Evolutionary conservation across 1,140 invertebrate genomes (phyloP).

Genomic region (Piezodorus guildinii): DNA sequence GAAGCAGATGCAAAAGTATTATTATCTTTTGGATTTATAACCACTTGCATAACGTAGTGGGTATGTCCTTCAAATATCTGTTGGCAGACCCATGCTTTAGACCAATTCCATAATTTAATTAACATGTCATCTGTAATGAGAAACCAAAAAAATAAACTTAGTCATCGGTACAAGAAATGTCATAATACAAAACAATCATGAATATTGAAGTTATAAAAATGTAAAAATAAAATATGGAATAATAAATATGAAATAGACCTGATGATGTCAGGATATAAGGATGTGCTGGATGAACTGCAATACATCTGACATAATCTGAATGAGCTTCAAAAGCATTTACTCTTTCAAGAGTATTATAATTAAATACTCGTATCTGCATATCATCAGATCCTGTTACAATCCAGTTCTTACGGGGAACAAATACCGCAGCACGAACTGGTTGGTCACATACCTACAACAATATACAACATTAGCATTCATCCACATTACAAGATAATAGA

Average conservation of each 20-base stretch:
- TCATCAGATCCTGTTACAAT: conserved; percentile 95
- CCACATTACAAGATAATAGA: too few species aligned
- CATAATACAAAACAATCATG: background rate
- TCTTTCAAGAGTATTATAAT: conserved; percentile 96
- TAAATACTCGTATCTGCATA: conserved; percentile 90
- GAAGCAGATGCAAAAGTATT: conserved; percentile 99
- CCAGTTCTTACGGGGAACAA: conserved; percentile 97
- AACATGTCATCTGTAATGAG: conserved; percentile 84
- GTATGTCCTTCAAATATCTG: conserved; percentile 97
- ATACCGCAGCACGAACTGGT: conserved; percentile 89
- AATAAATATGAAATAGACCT: conserved; percentile 48
- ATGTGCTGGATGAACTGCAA: conserved; percentile 94
- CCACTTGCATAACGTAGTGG: conserved; percentile 99
- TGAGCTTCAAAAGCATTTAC: conserved; percentile 96
- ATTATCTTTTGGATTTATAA: conserved; percentile 99
- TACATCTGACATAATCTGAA: conserved; percentile 94
- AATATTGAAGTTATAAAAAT: background rate
- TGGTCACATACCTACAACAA: conserved; percentile 72
- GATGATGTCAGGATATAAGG: conserved; percentile 94
- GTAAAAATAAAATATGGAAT: background rate
- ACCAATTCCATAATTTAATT: conserved; percentile 99
- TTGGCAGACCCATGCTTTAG: conserved; percentile 92
- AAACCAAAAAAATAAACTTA: conserved; percentile 23
- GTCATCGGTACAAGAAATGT: background rate
- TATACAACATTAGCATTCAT: too few species aligned